These are phyloP conservation scores for Zaprionus tsacasi DNA, from an alignment of 1,140 invertebrate genomes.

Conservation along the genomic window DNA sequence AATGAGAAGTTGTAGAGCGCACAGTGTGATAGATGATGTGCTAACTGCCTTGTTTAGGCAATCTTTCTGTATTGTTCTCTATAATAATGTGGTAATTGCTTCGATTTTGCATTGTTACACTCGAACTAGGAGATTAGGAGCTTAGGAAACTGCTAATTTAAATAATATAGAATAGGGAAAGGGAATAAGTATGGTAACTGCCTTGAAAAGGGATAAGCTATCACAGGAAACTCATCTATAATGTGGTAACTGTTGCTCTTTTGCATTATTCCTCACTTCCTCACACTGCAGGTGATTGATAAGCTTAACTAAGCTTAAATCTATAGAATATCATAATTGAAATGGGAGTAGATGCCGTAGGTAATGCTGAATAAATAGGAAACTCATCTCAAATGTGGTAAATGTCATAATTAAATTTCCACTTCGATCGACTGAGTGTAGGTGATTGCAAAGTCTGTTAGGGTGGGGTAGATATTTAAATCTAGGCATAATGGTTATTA, in stretches of 20 bases:
- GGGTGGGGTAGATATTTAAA: constrained; percentile 12
- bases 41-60: neutral
- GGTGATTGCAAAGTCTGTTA: constrained; percentile 40
- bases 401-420: neutral
- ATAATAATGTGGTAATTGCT: neutral
- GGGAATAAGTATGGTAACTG: neutral
- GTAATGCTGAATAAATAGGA: neutral
- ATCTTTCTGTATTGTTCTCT: neutral
- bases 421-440: neutral
- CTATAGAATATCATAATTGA: neutral
- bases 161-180: too few species aligned
- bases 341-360: neutral
- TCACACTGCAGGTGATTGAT: neutral
- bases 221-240: neutral
- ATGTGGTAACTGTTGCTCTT: neutral
- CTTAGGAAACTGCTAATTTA: neutral
- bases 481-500: constrained; percentile 42
- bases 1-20: neutral
- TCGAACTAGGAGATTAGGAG: neutral
- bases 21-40: neutral
- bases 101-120: neutral
- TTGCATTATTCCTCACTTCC: neutral
- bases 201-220: neutral
- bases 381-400: neutral
- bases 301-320: neutral